These are phyloP conservation scores for Scaptomyza reducta DNA, from an alignment of 2,888 invertebrate genomes.

Conservation along the genomic window DNA sequence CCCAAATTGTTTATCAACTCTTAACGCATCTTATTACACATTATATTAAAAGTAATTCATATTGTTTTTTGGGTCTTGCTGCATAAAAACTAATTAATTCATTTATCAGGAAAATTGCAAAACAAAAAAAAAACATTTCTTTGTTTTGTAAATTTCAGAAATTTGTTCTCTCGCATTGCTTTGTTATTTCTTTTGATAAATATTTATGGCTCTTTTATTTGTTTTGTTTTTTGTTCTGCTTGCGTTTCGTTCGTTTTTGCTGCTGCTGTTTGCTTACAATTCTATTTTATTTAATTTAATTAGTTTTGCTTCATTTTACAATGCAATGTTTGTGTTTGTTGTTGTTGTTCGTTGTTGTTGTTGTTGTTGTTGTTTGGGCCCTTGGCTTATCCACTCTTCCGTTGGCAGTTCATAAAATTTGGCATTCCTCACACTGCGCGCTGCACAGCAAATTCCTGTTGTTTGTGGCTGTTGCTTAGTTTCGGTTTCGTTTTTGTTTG, in stretches of 20 bases:
- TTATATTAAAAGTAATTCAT: slow-evolving; percentile 39
- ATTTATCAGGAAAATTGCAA: slow-evolving; percentile 52
- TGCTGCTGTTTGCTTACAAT: slow-evolving; percentile 59
- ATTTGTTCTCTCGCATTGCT: slow-evolving; percentile 53
- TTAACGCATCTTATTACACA: not conserved
- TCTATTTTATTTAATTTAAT: slow-evolving; percentile 73
- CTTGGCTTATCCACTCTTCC: slow-evolving; percentile 12
- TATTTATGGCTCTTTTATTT: slow-evolving; percentile 70
- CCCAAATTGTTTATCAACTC: slow-evolving; percentile 16
- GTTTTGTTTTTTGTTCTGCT: slow-evolving; percentile 33
- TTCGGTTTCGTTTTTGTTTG: slow-evolving; percentile 49
- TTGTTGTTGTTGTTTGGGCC: slow-evolving; percentile 1
- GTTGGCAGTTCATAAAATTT: slow-evolving; percentile 36
- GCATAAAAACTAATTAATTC: slow-evolving; percentile 44
- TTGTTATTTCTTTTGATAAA: slow-evolving; percentile 64
- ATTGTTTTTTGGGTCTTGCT: slow-evolving; percentile 29
- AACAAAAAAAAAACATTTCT: slow-evolving; percentile 42
- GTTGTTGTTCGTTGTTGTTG: not conserved
- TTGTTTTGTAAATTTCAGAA: slow-evolving; percentile 49
- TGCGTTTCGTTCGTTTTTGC: slow-evolving; percentile 19
- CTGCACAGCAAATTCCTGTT: slow-evolving; percentile 23
- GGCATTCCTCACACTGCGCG: slow-evolving; percentile 8
- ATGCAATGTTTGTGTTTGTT: slow-evolving; percentile 9
- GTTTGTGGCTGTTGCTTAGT: slow-evolving; percentile 32
- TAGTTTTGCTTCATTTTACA: slow-evolving; percentile 70